These are phyloP conservation scores for Sander vitreus DNA, from an alignment of 2,113 vertebrate species.

Conservation along the genomic window DNA sequence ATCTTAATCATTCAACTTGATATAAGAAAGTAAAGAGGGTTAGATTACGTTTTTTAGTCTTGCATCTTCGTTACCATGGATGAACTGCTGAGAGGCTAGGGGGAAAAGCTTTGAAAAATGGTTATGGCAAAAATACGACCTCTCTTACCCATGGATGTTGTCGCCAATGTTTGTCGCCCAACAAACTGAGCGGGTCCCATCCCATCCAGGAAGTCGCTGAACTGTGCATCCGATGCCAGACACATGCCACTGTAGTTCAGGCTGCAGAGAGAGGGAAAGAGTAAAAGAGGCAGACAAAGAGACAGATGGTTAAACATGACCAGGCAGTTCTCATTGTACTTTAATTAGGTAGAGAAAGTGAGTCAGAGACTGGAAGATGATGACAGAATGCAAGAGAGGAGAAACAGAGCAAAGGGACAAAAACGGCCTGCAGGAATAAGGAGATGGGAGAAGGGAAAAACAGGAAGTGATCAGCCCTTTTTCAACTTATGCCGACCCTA, in stretches of 20 bases:
- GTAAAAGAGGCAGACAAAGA: not conserved
- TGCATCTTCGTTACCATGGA: not conserved
- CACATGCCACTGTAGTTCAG: constrained; percentile 98
- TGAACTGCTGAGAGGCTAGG: not conserved
- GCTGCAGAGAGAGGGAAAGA: constrained; percentile 78
- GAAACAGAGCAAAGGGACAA: constrained; percentile 1
- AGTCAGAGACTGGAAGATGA: constrained; percentile 19
- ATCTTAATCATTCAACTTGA: not conserved
- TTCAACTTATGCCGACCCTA: not conserved
- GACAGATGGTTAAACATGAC: constrained; percentile 9
- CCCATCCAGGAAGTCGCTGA: constrained; percentile 96
- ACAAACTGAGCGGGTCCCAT: constrained; percentile 99
- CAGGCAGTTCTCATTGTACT: not conserved
- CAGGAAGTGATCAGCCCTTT: not conserved
- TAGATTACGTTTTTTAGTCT: not conserved
- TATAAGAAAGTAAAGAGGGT: not conserved
- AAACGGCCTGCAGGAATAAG: constrained; percentile 13
- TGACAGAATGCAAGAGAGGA: constrained; percentile 8
- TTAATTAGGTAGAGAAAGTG: constrained; percentile 2
- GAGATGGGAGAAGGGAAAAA: not conserved
- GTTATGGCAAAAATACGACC: not conserved
- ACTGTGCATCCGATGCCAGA: constrained; percentile 95
- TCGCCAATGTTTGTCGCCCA: constrained; percentile 96
- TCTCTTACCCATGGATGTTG: constrained; percentile 95
- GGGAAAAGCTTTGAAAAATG: not conserved